A percentile compares a stretch with the other conserved stretches of the same genome.
These are phyloP conservation scores for Cebus imitator DNA, from an alignment of 2,113 vertebrate genomes.

Conservation along the genomic window DNA sequence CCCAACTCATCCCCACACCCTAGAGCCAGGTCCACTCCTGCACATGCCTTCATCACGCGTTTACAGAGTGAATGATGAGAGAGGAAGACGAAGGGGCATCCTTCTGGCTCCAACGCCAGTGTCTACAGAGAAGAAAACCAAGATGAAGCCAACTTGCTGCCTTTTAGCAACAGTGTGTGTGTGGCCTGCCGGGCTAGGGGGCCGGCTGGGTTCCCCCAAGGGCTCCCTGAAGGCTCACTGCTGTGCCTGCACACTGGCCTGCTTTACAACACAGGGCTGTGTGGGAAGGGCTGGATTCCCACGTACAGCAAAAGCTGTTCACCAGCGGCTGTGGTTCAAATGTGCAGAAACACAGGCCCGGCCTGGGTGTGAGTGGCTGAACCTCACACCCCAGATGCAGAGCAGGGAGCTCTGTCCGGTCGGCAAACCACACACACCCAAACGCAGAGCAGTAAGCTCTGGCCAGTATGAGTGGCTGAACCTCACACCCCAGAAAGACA, in stretches of 20 bases:
- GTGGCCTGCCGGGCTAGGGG: too few relatives aligned
- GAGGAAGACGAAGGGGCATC: not conserved
- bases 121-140: too few relatives aligned
- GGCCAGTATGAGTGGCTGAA: not conserved
- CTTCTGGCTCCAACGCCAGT: not conserved
- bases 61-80: not conserved
- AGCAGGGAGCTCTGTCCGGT: too few relatives aligned
- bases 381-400: too few relatives aligned
- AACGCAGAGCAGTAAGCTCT: too few relatives aligned
- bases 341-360: not conserved
- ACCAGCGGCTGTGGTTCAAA: too few relatives aligned
- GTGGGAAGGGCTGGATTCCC: not conserved
- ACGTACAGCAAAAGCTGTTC: not conserved
- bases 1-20: not conserved
- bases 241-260: too few relatives aligned
- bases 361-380: too few relatives aligned
- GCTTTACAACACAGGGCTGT: not conserved
- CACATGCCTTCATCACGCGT: too few relatives aligned
- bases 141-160: not conserved
- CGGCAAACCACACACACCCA: too few relatives aligned
- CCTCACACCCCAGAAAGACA: not conserved
- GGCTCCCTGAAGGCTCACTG: not conserved
- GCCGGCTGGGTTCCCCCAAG: too few relatives aligned
- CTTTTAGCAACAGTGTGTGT: not conserved
- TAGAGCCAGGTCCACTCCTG: too few relatives aligned